Evolutionary conservation across 1,140 invertebrate species (phyloP).

Genomic region (Solen grandis): DNA sequence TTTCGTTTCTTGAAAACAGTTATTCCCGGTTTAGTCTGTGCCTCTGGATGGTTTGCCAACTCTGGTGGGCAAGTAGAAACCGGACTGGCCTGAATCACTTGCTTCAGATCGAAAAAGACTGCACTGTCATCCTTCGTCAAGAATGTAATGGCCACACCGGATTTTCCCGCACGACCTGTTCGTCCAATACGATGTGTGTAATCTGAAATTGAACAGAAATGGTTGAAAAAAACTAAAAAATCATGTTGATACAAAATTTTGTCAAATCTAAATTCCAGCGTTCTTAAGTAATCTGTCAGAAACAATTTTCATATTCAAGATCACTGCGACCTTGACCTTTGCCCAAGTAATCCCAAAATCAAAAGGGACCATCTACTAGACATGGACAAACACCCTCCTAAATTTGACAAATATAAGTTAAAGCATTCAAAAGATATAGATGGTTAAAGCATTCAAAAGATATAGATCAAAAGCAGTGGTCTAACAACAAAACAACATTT

Average conservation of each 20-base stretch:
- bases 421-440: no score
- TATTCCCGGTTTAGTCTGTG: conserved; percentile 98
- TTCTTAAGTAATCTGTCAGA: no score
- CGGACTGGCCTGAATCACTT: conserved; percentile 93
- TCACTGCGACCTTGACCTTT: no score
- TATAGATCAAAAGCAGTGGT: no score
- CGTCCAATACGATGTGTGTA: conserved; percentile 99
- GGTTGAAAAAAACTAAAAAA: not conserved
- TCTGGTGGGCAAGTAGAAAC: conserved; percentile 98
- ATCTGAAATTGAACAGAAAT: conserved; percentile 84
- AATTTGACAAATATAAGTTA: no score
- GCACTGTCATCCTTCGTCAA: conserved; percentile 98
- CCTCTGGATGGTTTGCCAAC: conserved; percentile 98
- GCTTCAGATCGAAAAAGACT: conserved; percentile 98
- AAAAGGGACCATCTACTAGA: no score
- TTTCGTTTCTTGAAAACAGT: conserved; percentile 91
- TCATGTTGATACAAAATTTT: not conserved
- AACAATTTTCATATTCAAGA: no score
- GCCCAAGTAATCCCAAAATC: no score
- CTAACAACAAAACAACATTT: no score
- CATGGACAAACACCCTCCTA: no score
- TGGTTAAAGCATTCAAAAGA: no score
- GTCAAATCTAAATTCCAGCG: not conserved
- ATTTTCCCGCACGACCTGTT: conserved; percentile 99
- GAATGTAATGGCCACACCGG: conserved; percentile 97